phyloP scores from a whole-genome alignment of 2,888 invertebrate species.

The Ceriagrion tenellum region DNA sequence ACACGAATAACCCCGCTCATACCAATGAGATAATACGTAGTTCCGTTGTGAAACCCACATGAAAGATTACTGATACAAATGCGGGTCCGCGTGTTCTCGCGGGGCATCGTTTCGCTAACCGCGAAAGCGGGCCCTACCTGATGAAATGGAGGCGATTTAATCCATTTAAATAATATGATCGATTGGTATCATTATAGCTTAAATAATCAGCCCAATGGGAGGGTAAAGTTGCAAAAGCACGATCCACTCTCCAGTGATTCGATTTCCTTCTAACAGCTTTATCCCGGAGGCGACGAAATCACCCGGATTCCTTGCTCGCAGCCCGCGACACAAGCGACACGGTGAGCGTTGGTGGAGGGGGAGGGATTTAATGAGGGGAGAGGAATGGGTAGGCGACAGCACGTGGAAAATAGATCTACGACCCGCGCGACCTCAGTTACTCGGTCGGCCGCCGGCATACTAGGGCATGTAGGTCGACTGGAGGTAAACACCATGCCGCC shows the following conservation, averaged over 20 bases:
- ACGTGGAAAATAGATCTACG: slow-evolving; percentile 2
- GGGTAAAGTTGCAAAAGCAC: not conserved
- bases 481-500: not conserved
- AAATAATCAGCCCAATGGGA: not conserved
- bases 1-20: not conserved
- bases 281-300: not conserved
- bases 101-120: not conserved
- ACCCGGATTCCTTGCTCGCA: not conserved
- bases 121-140: not conserved
- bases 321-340: not conserved
- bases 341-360: not conserved
- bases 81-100: not conserved
- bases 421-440: slow-evolving; percentile 12
- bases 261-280: too few relatives aligned
- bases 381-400: not conserved
- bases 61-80: not conserved
- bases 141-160: not conserved
- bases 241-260: not conserved
- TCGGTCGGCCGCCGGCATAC: not conserved
- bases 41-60: not conserved
- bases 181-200: not conserved
- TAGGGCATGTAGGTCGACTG: slow-evolving; percentile 31
- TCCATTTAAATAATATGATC: slow-evolving; percentile 14
- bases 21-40: not conserved
- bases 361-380: not conserved